Percentiles rank a stretch among this genome's conserved stretches.
phyloP scores from a whole-genome alignment of 2,797 vertebrate genomes.

The Leuciscus waleckii region DNA sequence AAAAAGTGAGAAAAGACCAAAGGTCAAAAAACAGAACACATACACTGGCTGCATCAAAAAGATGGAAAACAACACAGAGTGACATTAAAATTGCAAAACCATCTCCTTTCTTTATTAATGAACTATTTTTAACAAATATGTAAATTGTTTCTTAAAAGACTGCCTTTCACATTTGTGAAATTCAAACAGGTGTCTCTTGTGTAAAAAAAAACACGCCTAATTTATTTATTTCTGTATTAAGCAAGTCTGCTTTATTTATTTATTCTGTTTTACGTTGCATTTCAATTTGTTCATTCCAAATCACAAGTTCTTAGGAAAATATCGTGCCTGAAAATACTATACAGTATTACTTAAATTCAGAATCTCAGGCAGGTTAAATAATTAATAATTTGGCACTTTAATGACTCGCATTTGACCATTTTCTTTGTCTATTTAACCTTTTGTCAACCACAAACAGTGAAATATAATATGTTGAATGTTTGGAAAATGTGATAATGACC shows the following conservation, averaged over 20 bases:
- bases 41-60: conserved; percentile 24
- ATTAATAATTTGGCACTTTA: too few species aligned
- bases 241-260: background rate
- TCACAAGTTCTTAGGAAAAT: background rate
- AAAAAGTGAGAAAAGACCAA: conserved; percentile 56
- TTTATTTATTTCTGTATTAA: conserved; percentile 35
- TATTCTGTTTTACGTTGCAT: background rate
- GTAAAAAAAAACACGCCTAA: conserved; percentile 15
- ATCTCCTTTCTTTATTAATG: conserved; percentile 18
- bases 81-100: conserved; percentile 35
- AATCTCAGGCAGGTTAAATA: background rate
- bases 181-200: conserved; percentile 18
- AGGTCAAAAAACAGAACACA: conserved; percentile 59
- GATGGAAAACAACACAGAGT: conserved; percentile 31
- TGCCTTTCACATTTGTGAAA: conserved; percentile 6
- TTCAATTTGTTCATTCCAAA: background rate
- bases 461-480: background rate
- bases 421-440: conserved; percentile 5
- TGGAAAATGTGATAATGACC: conserved; percentile 5
- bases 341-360: background rate
- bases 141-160: conserved; percentile 5
- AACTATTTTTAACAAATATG: conserved; percentile 37
- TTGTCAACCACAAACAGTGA: background rate
- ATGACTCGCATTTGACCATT: background rate
- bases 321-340: background rate